Base-by-base conservation (phyloP, 2,888 invertebrate species). In the Ennomos erosarius region DNA sequence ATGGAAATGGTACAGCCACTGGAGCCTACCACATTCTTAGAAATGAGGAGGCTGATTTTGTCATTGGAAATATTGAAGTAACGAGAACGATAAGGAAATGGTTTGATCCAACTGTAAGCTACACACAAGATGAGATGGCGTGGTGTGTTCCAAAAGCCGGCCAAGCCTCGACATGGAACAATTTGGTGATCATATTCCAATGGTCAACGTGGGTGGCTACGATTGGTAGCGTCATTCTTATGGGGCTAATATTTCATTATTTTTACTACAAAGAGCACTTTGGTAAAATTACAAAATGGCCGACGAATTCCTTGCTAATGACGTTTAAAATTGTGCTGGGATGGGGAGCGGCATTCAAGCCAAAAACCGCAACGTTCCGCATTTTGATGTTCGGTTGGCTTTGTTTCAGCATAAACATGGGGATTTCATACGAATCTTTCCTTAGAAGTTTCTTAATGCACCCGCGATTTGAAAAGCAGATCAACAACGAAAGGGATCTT, bases 381-480 rank as follows among this genome's bases (percentile, higher is more conserved):
- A 86, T 92, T 51, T 67, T 92, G 64, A 81, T 93, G 68, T 87
- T 92, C 51, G 74, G 79, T 66, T 93, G 93, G 93, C 82, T 93
- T 16, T 85, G 84, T 73, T 93, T 92, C 74, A 88, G 91, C 66
- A 79, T 92, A 73, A 93, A 90, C 81, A 86, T 93, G 83, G 84
- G 85, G 62, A 91, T 92, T 71, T 87, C 90, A 43, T 93, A 92
- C 77, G 91, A 88, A 77, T 92, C 93, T 68, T 90, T 92, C 73
- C 84, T 93, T 59, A 84, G 92, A 77, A 91, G 84, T 76, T 93
- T 91, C 78, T 73, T 93, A 81, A 92, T 93, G 87, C 90, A 93
- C 67, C 92, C 93, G 64, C 83, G 92, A 75, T 92, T 85, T 73
- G 90, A 88, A 73, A 92, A 87, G 78, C 93, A 93, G 84, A 90